Conservation (phyloP, 2,888 invertebrate genomes). For the Eubasilissa splendida region DNA sequence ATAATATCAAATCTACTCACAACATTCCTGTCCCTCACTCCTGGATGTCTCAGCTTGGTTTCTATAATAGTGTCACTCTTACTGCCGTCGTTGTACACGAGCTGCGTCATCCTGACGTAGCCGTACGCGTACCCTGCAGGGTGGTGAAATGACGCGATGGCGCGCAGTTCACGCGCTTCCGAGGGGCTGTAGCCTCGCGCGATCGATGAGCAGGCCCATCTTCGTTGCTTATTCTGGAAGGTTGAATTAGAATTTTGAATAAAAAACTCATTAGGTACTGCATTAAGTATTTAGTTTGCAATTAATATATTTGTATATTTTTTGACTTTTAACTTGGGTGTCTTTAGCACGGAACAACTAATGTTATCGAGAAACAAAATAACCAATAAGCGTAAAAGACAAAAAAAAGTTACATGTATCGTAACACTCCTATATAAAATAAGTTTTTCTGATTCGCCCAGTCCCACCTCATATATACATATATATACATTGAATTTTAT, state of each 20-base stretch:
- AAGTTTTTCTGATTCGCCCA: too few species aligned
- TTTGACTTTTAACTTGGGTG: too few species aligned
- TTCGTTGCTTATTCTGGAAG: constrained; percentile 69
- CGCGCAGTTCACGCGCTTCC: constrained; percentile 88
- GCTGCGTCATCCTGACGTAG: constrained; percentile 89
- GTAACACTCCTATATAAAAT: too few species aligned
- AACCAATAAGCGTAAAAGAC: too few species aligned
- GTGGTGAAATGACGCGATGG: constrained; percentile 93
- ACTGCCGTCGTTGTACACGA: constrained; percentile 89
- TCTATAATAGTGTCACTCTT: constrained; percentile 93
- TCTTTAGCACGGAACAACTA: too few species aligned
- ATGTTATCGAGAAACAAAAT: too few species aligned
- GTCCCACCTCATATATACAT: too few species aligned
- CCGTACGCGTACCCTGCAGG: constrained; percentile 89
- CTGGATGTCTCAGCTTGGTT: constrained; percentile 90
- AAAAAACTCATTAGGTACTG: not conserved
- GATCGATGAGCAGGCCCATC: constrained; percentile 90
- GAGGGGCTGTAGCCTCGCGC: constrained; percentile 91
- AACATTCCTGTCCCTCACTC: constrained; percentile 85
- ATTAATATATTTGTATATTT: not conserved
- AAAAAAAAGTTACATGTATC: too few species aligned
- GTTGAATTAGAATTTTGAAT: not conserved
- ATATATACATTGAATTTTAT: too few species aligned
- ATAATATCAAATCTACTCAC: constrained; percentile 66
- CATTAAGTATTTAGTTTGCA: not conserved